Conservation (phyloP, 2,113 vertebrate genomes). For the Chaetorhynchus papuensis region DNA sequence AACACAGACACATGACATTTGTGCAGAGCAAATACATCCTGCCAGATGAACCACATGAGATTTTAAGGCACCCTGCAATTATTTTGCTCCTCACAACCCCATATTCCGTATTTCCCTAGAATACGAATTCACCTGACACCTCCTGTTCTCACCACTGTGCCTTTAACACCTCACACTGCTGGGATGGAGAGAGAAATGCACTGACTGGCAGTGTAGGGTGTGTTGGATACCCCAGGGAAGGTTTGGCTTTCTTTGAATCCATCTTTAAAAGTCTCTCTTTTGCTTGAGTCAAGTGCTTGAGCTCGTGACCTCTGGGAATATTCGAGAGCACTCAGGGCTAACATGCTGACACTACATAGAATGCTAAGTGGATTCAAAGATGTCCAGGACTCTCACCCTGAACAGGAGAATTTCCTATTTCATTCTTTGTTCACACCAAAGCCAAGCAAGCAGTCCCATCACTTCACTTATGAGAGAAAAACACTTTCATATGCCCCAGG, state of each 20-base stretch:
- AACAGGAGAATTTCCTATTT: slow-evolving; percentile 2
- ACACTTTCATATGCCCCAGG: background rate
- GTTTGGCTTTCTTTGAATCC: slow-evolving; percentile 8
- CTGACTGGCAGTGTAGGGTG: background rate
- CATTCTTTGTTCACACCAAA: slow-evolving; percentile 24
- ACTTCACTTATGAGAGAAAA: background rate
- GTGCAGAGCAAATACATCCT: background rate
- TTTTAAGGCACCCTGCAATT: background rate
- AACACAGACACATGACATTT: background rate
- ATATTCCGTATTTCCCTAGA: background rate
- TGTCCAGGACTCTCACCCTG: slow-evolving; percentile 9
- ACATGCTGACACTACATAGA: background rate
- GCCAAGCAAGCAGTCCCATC: background rate
- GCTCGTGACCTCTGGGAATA: slow-evolving; percentile 36
- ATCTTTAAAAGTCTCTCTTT: slow-evolving; percentile 23
- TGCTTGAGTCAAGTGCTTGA: slow-evolving; percentile 10
- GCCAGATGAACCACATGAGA: accelerated
- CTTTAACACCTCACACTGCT: background rate
- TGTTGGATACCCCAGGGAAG: background rate
- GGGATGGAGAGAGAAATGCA: background rate
- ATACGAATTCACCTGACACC: background rate
- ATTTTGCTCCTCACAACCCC: background rate
- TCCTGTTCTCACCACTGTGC: background rate
- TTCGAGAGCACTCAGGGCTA: slow-evolving; percentile 54
- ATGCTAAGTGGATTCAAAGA: slow-evolving; percentile 40